Percentiles rank a stretch among this genome's conserved stretches.
Conservation (phyloP, 2,888 invertebrate species). For the Dromius quadrimaculatus region DNA sequence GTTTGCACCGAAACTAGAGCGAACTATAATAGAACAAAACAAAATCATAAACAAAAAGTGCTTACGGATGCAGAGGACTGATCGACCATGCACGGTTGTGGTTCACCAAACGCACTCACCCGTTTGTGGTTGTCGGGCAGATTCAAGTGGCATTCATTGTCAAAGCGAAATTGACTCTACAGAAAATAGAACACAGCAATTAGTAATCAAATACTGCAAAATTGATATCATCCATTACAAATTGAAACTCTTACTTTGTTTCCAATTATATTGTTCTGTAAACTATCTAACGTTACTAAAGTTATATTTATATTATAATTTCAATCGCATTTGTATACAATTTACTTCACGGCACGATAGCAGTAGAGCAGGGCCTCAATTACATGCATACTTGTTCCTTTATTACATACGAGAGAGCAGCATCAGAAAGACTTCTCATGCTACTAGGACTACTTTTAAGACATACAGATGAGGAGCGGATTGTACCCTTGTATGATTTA, state of each 20-base stretch:
- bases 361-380: no score
- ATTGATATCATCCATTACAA: slow-evolving; percentile 16
- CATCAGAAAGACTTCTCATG: no score
- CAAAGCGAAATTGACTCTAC: slow-evolving; percentile 99
- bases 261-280: slow-evolving; percentile 28
- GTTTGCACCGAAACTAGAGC: slow-evolving; percentile 24
- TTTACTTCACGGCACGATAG: no score
- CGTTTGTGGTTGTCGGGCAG: slow-evolving; percentile 98
- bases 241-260: slow-evolving; percentile 25
- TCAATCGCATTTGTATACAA: no score
- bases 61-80: slow-evolving; percentile 74
- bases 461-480: no score
- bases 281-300: no score
- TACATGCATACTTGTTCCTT: neutral
- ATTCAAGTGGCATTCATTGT: slow-evolving; percentile 98
- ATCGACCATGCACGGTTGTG: slow-evolving; percentile 62
- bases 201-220: slow-evolving; percentile 18
- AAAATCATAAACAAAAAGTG: slow-evolving; percentile 61
- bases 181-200: slow-evolving; percentile 53
- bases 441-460: no score
- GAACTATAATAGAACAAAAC: slow-evolving; percentile 37
- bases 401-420: neutral
- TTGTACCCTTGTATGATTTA: no score
- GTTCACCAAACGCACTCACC: slow-evolving; percentile 79
- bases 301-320: no score